Conservation (phyloP, 2,113 vertebrate genomes). For the Excalfactoria chinensis region DNA sequence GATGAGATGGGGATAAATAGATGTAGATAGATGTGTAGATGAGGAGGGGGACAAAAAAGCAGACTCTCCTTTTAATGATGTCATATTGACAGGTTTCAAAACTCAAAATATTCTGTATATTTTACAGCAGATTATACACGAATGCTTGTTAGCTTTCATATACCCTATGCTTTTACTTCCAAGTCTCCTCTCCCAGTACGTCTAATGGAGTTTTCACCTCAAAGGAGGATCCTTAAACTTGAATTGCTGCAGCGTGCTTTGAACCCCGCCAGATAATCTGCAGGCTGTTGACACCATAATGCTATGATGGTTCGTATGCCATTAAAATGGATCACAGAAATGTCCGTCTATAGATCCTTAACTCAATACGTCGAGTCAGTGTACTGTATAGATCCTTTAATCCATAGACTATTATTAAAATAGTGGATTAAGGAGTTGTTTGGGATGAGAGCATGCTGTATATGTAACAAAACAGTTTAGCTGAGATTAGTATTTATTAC, state of each 20-base stretch:
- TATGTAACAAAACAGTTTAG: constrained; percentile 56
- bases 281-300: constrained; percentile 11
- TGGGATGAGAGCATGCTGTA: constrained; percentile 38
- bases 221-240: neutral
- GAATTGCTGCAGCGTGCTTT: neutral
- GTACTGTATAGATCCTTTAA: constrained; percentile 53
- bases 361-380: constrained; percentile 15
- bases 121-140: neutral
- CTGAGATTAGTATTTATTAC: constrained; percentile 57
- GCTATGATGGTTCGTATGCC: neutral
- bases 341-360: constrained; percentile 4
- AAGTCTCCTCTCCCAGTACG: neutral
- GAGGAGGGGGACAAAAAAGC: neutral
- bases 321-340: constrained; percentile 35
- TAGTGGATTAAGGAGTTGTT: constrained; percentile 62
- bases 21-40: neutral
- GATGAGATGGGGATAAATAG: too few relatives aligned
- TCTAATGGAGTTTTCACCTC: neutral
- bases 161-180: neutral
- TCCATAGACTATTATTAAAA: constrained; percentile 59
- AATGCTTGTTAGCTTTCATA: neutral
- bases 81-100: neutral
- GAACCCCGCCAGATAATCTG: constrained; percentile 47
- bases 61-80: neutral
- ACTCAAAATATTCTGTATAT: neutral